phyloP scores from a whole-genome alignment of 2,113 vertebrate genomes.

The Chaetodon auriga region DNA sequence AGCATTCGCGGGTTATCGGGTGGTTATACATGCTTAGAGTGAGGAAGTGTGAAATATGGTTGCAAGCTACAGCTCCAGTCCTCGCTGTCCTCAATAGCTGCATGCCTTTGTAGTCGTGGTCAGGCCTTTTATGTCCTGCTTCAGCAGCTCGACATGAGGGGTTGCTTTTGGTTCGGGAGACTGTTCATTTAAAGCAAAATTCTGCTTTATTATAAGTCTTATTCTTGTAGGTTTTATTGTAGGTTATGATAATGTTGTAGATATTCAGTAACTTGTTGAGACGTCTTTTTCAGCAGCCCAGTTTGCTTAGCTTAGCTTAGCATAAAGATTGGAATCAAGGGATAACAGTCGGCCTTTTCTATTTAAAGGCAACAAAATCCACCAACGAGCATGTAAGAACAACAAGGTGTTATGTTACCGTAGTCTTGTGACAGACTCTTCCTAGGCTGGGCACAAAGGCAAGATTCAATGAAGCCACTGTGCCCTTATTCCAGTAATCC shows the following conservation, averaged over 20 bases:
- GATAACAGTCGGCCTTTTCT: too few species aligned
- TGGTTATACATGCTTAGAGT: not conserved
- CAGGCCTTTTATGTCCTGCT: not conserved
- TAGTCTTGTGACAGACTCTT: too few species aligned
- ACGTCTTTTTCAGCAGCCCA: not conserved
- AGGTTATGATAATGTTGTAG: not conserved
- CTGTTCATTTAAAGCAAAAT: not conserved
- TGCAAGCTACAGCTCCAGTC: not conserved
- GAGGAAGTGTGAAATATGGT: conserved; percentile 10
- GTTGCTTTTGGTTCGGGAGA: not conserved
- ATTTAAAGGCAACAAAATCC: too few species aligned
- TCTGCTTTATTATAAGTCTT: not conserved
- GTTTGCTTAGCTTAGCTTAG: not conserved
- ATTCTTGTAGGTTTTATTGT: not conserved
- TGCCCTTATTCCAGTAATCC: too few species aligned
- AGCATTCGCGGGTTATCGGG: not conserved
- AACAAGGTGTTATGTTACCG: too few species aligned
- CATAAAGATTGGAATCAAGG: too few species aligned
- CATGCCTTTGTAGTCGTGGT: not conserved
- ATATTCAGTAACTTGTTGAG: too few species aligned
- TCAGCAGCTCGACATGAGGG: not conserved
- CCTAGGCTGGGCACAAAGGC: too few species aligned
- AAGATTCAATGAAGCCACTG: too few species aligned
- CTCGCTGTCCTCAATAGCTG: not conserved
- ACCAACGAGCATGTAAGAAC: too few species aligned